Base-by-base conservation (phyloP, 1,140 invertebrate species). In the Brachionus angularis region DNA sequence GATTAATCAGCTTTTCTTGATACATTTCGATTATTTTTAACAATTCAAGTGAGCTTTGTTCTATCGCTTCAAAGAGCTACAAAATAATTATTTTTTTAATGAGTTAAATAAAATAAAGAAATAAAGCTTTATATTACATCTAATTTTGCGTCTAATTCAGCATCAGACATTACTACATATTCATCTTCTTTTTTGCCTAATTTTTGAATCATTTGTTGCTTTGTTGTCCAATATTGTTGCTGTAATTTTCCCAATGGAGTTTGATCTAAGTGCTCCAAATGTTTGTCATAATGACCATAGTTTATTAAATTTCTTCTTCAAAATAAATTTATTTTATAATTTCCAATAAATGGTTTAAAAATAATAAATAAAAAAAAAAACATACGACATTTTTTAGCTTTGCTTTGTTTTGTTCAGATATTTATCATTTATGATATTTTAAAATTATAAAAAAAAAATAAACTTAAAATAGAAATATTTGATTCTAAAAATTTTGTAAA, bases 131-230 rank as follows among this genome's bases (percentile, higher is more conserved):
- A n/a, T 23, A 25, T 74, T 71, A 85, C 82, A 75, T 97, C 94
- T 52, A 98, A 84, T 84, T 98, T 98, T 2, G 95, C 89, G 84
- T 99, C 96, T 3, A 99, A 83, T 78, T 96, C 91, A 5, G 93
- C 88, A 83, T 99, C 96, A 0, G 92, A 96, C 18, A 95, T 88
- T 14, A 95, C 87, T 75, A 98, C 88, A 84, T 91, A 93, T 73
- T 96, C 93, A 80, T 99, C 96, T 83, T 98, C 94, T 83, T 97
- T 97, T 77, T 93, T 91, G 5, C 94, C 93, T 16, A 99, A 83
- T 84, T 95, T 97, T 75, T 90, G 85, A 62, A 93, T 87, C 27
- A 98, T 87, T 50, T 90, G 88, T 83, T 97, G 94, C 79, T 97
- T 98, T 3, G 95, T 96, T 31, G 96, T 89, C 94, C 94, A 99